phyloP scores from a whole-genome alignment of 2,888 invertebrate genomes.

The Habrosyne pyritoides region DNA sequence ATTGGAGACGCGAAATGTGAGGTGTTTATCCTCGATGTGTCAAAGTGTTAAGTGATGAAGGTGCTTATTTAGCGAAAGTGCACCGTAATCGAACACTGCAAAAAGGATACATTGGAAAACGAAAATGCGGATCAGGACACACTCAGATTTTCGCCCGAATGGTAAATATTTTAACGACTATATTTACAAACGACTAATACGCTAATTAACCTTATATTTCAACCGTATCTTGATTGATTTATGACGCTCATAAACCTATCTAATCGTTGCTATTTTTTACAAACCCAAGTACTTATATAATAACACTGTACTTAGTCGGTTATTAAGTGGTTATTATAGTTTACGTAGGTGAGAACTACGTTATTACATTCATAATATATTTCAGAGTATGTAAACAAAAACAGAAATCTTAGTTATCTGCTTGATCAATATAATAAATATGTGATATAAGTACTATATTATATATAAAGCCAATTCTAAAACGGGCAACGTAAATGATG shows the following conservation, averaged over 20 bases:
- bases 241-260: background rate
- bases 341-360: background rate
- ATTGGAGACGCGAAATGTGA: constrained; percentile 74
- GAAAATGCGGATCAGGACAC: constrained; percentile 82
- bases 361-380: background rate
- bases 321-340: background rate
- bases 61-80: constrained; percentile 65
- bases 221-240: background rate
- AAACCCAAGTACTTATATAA: background rate
- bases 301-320: no score
- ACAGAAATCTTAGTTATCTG: background rate
- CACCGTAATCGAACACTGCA: constrained; percentile 68
- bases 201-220: background rate
- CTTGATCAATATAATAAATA: background rate
- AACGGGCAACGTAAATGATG: no score
- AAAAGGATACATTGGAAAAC: constrained; percentile 82
- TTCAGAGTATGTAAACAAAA: background rate
- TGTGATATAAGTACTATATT: no score
- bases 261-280: background rate
- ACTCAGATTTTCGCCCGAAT: constrained; percentile 79
- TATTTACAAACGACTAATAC: background rate
- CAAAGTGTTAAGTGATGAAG: constrained; percentile 76
- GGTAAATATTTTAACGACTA: constrained; percentile 59
- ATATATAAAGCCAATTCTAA: no score
- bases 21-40: constrained; percentile 63